Base-by-base conservation (phyloP, 2,113 vertebrate species). In the Paraplagusia blochii region DNA sequence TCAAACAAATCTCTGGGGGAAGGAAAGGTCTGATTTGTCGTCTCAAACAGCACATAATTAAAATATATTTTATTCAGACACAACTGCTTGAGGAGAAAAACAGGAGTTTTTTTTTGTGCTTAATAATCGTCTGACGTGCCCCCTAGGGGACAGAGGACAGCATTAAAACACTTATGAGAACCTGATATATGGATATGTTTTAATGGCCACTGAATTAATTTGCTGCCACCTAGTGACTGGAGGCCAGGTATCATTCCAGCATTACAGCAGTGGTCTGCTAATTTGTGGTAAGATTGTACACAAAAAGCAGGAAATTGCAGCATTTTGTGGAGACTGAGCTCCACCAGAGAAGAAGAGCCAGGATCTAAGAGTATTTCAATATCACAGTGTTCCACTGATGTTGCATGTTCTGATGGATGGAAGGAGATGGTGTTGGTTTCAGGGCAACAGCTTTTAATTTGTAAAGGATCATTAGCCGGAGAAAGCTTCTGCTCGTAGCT, bases 391-490 rank as follows among this genome's bases (percentile, higher is more conserved):
- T 61, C 53, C 51, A 64, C 38, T 61, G 62, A 66, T 45, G 43
- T 62, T 38, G 49, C 38, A 33, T 1, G 11, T 74, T 72, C 36
- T 81, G 77, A 85, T 78, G 67, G 64, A 85, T 81, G 63, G 34
- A 17, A 70, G 19, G 61, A 64, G 61, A 66, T 34, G 63, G 51
- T 62, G 79, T 74, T 75, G 78, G 74, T 84, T 81, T 80, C 81
- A 72, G 74, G 70, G 81, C 70, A 74, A 75, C 74, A 73, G 78
- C 76, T 85, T 88, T 87, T 87, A 86, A 87, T 87, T 87, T 83
- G 81, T 77, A 65, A 79, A 76, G 79, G 66, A 73, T 84, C 85
- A 86, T 88, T 87, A 87, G 81, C 58, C 66, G 65, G 63, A 50
- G 67, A 76, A 60, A 69, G 64, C 53, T 81, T 58, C 65, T 56